Evolutionary conservation across 2,113 vertebrate genomes (phyloP).

Genomic region (Fulica atra): DNA sequence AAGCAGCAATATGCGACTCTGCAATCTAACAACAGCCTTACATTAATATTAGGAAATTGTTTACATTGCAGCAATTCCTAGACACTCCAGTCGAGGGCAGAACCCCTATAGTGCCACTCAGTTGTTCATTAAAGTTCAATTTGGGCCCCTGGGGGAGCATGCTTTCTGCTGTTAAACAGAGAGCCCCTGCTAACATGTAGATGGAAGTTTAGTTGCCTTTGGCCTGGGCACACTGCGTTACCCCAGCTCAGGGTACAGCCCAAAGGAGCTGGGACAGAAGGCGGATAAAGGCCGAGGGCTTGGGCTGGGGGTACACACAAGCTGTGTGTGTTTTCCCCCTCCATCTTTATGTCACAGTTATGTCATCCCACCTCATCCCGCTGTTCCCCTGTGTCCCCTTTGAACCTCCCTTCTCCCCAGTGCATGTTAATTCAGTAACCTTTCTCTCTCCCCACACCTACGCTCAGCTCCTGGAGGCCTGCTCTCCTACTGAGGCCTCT

Average conservation of each 20-base stretch:
- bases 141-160: neutral
- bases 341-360: neutral
- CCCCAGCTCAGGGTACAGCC: neutral
- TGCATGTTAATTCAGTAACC: accelerated
- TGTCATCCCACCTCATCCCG: neutral
- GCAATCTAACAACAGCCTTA: neutral
- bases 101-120: neutral
- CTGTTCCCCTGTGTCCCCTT: neutral
- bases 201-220: neutral
- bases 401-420: neutral
- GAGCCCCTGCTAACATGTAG: neutral
- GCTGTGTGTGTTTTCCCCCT: neutral
- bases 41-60: conserved; percentile 23
- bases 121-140: neutral
- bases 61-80: conserved; percentile 32
- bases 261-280: neutral
- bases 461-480: neutral
- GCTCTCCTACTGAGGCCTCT: neutral
- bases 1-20: neutral
- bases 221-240: neutral
- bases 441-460: neutral
- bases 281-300: neutral
- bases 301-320: neutral
- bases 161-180: neutral
- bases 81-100: neutral